Evolutionary conservation across 2,113 vertebrate species (phyloP), one percentile per base, ranked within the genome.

Genomic region (Panthera uncia): DNA sequence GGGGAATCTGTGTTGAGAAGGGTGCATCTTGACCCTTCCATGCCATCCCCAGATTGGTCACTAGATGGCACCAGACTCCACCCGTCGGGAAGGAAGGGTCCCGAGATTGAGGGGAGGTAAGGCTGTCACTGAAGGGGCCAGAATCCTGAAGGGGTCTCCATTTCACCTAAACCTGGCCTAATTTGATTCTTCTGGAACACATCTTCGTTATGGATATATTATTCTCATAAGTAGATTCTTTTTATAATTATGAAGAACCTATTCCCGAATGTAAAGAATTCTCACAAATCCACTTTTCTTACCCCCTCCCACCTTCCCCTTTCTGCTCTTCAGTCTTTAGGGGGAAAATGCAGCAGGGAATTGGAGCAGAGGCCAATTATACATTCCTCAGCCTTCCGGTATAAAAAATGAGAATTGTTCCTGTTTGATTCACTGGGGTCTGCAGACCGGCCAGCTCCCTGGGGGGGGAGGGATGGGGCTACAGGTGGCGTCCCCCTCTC

Each of bases 41-140:
- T 29, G 81, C 91, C 88, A 83, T 63, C 27, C 65, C 15, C 29
- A 41, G 0, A 0, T 52, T 7, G 0, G 36, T 69, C 97, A 96
- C 86, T 41, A 98, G 95, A 85, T 83, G 93, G 52, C 3, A 21
- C 27, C 50, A 97, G 89, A 98, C 89, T 96, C 97, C 95, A 85
- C 10, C 1, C 63, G 38, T 92, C 76, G 16, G 68, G 3, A 14
- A 38, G 38, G 81, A 85, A 52, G 41, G 0, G 0, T 31, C 12
- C 15, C 12, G 0, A 0, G 2, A 31, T 19, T 33, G 9, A 52
- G 23, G 52, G 45, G 10, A 1, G 0, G 41, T 41, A 48, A 45
- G 27, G 50, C 27, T 73, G 36, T 19, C 41, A 9, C 52, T 9
- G 23, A 73, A 89, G 14, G 27, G 31, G 11, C 13, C 13, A 5